Conservation (phyloP, 2,888 invertebrate genomes). For the Rugalucina vietnamica region DNA sequence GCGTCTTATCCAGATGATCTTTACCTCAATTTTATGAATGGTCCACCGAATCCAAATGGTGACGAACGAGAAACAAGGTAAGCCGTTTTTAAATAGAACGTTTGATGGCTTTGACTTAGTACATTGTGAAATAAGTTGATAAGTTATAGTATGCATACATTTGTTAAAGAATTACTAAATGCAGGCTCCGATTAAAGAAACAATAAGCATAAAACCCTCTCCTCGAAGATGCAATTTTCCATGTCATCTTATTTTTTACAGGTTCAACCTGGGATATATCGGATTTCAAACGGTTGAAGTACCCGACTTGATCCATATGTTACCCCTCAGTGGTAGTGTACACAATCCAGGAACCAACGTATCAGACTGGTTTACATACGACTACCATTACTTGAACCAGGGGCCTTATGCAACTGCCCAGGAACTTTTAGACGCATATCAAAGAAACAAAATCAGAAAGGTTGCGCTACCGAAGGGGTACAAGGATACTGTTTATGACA, state of each 20-base stretch:
- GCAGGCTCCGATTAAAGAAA: no score
- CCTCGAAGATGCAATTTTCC: no score
- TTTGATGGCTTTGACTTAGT: no score
- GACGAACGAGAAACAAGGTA: conserved; percentile 53
- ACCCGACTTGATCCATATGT: conserved; percentile 61
- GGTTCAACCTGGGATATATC: conserved; percentile 38
- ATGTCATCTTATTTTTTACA: no score
- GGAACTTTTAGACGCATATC: conserved; percentile 60
- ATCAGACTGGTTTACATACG: conserved; percentile 64
- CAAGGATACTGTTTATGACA: conserved; percentile 48
- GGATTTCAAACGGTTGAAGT: conserved; percentile 47
- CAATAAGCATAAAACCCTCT: no score
- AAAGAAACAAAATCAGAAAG: conserved; percentile 50
- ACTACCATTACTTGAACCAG: conserved; percentile 69
- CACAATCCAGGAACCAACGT: conserved; percentile 64
- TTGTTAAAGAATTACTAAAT: no score
- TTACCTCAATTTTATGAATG: conserved; percentile 50
- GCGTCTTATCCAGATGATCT: conserved; percentile 58
- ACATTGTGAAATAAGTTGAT: no score
- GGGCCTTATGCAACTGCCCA: conserved; percentile 61
- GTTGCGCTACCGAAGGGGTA: conserved; percentile 58
- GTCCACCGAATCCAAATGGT: conserved; percentile 53
- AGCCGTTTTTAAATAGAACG: no score
- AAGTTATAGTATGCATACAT: no score
- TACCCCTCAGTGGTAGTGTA: conserved; percentile 64